Percentiles rank a stretch among this genome's conserved stretches.
These are phyloP conservation scores for Drosophila bipectinata DNA, from an alignment of 1,140 invertebrate genomes.

Conservation along the genomic window DNA sequence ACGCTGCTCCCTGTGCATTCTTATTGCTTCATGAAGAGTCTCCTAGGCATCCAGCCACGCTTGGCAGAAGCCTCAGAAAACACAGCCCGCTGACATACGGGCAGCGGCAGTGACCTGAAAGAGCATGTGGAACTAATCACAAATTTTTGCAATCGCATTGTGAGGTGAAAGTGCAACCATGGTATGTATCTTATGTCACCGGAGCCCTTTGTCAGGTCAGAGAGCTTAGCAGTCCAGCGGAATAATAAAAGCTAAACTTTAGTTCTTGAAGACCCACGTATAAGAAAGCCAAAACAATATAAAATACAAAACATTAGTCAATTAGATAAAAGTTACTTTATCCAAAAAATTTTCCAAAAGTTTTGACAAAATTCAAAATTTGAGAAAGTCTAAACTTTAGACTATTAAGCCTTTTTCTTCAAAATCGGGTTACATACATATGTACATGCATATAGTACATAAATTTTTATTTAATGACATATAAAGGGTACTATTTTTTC, in stretches of 20 bases:
- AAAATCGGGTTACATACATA: no score
- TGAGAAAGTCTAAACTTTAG: no score
- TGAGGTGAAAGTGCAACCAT: constrained; percentile 73
- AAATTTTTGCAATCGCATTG: constrained; percentile 79
- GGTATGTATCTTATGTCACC: constrained; percentile 51
- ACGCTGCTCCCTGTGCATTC: constrained; percentile 52
- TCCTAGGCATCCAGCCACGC: constrained; percentile 10
- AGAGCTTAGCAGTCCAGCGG: constrained; percentile 10
- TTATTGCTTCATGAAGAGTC: constrained; percentile 70
- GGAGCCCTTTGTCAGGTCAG: background rate
- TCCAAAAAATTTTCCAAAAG: no score
- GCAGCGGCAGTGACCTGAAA: constrained; percentile 40
- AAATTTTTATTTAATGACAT: no score
- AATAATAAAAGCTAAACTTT: constrained; percentile 48
- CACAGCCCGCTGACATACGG: constrained; percentile 12
- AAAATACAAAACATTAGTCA: no score
- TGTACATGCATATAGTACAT: no score
- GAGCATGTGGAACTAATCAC: constrained; percentile 73
- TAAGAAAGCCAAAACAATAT: no score
- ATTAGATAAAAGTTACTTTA: no score
- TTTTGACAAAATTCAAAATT: no score
- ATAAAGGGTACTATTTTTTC: no score
- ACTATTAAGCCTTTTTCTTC: no score
- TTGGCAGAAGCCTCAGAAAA: constrained; percentile 58
- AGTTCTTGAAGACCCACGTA: background rate